Conservation (phyloP, 2,113 vertebrate genomes). For the Anas platyrhynchos region DNA sequence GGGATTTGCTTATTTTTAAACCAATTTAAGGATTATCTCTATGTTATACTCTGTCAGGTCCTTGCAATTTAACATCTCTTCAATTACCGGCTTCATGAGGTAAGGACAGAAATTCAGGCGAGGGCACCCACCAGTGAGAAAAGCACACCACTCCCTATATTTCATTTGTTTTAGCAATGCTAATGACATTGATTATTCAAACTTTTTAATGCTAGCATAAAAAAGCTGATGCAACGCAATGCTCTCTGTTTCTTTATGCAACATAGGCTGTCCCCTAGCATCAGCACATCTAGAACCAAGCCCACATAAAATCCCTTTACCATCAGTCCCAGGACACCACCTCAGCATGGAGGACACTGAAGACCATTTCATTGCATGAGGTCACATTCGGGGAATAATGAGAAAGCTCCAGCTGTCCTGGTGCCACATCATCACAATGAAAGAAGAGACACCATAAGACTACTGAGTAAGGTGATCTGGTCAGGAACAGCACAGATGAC, state of each 20-base stretch:
- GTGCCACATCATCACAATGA: not conserved
- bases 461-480: not conserved
- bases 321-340: not conserved
- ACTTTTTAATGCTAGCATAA: not conserved
- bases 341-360: not conserved
- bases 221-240: not conserved
- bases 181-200: not conserved
- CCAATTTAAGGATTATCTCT: not conserved
- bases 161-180: not conserved
- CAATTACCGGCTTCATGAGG: not conserved
- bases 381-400: rapidly evolving
- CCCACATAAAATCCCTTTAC: not conserved
- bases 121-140: not conserved
- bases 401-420: not conserved
- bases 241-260: not conserved
- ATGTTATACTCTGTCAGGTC: not conserved
- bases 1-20: not conserved
- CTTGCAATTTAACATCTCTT: not conserved
- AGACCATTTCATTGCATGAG: not conserved
- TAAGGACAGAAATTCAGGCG: not conserved
- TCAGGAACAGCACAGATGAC: not conserved
- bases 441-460: not conserved
- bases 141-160: not conserved
- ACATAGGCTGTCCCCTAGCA: not conserved
- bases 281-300: not conserved